Conservation (phyloP, 2,888 invertebrate genomes). For the Trissoscelio sp. region DNA sequence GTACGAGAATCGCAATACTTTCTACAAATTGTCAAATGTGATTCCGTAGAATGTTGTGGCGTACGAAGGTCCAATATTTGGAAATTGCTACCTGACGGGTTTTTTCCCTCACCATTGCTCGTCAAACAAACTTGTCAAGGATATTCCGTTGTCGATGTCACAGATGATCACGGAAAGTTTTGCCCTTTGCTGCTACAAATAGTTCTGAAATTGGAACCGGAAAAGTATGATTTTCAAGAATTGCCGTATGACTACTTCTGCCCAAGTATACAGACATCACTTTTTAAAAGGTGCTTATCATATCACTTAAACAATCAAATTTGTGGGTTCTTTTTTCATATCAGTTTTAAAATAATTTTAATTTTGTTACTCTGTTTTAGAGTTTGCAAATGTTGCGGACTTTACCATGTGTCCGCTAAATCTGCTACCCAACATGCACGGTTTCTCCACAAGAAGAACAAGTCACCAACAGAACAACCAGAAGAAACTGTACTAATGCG, state of each 20-base stretch:
- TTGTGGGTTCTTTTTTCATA: neutral
- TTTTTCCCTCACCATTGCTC: conserved; percentile 25
- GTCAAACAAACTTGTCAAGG: conserved; percentile 15
- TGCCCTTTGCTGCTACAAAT: conserved; percentile 28
- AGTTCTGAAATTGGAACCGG: conserved; percentile 19
- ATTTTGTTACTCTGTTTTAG: conserved; percentile 4
- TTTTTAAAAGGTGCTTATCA: conserved; percentile 4
- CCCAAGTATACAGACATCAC: conserved; percentile 8
- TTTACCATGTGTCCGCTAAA: conserved; percentile 21
- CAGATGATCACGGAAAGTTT: conserved; percentile 21
- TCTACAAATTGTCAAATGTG: conserved; percentile 66
- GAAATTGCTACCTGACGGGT: conserved; percentile 19
- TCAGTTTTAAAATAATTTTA: neutral
- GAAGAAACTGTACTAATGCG: conserved; percentile 17
- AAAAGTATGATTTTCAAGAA: conserved; percentile 9
- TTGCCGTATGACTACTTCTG: conserved; percentile 43
- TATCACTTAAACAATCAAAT: neutral
- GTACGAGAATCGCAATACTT: conserved; percentile 73
- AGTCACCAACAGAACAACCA: neutral
- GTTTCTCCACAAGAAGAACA: neutral
- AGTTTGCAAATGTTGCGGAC: conserved; percentile 32
- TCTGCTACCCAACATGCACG: conserved; percentile 10
- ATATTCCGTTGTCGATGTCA: conserved; percentile 4
- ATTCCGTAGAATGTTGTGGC: conserved; percentile 27
- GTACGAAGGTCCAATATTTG: conserved; percentile 25